Percentiles rank a stretch among this genome's conserved stretches.
These are phyloP conservation scores for Peucedramus taeniatus DNA, from an alignment of 2,113 vertebrate species.

Conservation along the genomic window DNA sequence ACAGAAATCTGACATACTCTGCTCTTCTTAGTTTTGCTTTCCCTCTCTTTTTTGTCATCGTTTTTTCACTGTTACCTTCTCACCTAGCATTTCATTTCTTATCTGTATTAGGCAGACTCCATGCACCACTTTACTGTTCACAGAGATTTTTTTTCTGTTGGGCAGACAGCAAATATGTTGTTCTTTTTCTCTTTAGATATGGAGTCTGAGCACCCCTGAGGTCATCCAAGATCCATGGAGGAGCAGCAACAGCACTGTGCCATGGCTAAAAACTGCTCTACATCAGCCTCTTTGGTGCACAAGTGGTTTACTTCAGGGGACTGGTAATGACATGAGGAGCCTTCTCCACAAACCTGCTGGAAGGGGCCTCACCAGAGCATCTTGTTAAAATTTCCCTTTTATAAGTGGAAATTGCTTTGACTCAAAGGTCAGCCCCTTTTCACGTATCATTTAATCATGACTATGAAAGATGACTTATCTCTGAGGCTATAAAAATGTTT, in stretches of 20 bases:
- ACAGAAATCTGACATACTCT: background rate
- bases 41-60: background rate
- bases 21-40: background rate
- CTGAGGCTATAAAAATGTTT: background rate
- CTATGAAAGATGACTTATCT: background rate
- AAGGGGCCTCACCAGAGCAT: background rate
- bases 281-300: background rate
- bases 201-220: background rate
- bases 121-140: background rate
- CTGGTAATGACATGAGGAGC: background rate
- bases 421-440: background rate
- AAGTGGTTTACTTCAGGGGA: background rate
- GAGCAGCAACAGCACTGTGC: background rate
- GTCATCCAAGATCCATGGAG: background rate
- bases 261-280: background rate
- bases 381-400: slow-evolving; percentile 5
- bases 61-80: background rate
- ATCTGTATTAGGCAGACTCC: background rate
- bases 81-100: background rate
- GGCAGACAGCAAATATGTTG: background rate
- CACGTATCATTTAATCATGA: background rate
- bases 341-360: background rate
- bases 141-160: background rate
- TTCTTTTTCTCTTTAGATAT: background rate
- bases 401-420: background rate